These are phyloP conservation scores for Hycleus cichorii DNA, from an alignment of 1,140 invertebrate genomes.

Conservation along the genomic window DNA sequence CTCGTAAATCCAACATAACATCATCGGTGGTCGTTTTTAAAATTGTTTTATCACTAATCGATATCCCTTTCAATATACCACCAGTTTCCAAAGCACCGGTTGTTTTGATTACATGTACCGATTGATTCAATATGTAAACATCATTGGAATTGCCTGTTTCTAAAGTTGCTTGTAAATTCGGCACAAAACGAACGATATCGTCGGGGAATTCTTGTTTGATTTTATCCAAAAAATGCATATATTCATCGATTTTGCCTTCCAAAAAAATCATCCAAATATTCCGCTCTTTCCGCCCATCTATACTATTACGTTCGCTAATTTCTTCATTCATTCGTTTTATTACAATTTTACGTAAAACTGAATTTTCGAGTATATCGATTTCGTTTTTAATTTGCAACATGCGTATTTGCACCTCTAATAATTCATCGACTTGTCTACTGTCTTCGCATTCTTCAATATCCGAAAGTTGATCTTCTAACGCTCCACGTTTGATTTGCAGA, in stretches of 20 bases:
- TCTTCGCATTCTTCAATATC: conserved; percentile 41
- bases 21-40: conserved; percentile 40
- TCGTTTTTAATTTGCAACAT: conserved; percentile 54
- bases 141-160: conserved; percentile 41
- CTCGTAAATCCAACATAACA: conserved; percentile 40
- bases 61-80: conserved; percentile 43
- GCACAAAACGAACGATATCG: conserved; percentile 38
- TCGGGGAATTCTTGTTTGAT: conserved; percentile 39
- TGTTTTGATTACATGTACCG: conserved; percentile 40
- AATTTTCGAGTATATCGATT: conserved; percentile 54
- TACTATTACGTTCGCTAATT: conserved; percentile 21
- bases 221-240: conserved; percentile 42
- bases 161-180: conserved; percentile 43
- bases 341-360: conserved; percentile 47
- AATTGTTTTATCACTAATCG: conserved; percentile 27
- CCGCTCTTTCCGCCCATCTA: not conserved
- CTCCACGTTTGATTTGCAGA: conserved; percentile 45
- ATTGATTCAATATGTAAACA: conserved; percentile 43
- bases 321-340: conserved; percentile 21
- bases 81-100: conserved; percentile 45
- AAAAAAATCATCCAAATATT: conserved; percentile 48
- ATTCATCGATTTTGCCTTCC: conserved; percentile 42
- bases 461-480: conserved; percentile 35
- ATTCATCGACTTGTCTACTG: conserved; percentile 33
- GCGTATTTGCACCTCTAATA: conserved; percentile 44